Evolutionary conservation across 1,140 invertebrate genomes (phyloP), one percentile per base, ranked within the genome.

Genomic region (Zaprionus lachaisei): DNA sequence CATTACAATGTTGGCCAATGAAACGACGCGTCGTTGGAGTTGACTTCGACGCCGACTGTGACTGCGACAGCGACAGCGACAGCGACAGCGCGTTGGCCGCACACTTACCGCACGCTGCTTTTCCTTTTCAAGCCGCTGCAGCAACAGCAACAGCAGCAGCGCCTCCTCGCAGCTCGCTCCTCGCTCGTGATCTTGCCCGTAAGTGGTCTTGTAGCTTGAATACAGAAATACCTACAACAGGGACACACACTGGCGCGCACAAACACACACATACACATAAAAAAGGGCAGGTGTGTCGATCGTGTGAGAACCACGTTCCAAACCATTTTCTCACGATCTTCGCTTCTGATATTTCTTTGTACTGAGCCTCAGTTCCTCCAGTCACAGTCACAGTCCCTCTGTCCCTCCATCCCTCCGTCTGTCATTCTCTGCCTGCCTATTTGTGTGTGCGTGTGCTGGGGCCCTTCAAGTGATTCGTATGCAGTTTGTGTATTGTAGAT

Each of bases 301-400:
- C 92, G 92, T 92, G 92, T 92, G 92, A 92, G 92, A 92, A 92
- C 92, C 92, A 92, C 92, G 92, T 92, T 92, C 92, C 92, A 92
- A 92, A 92, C 90, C 92, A 92, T 92, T 92, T 92, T 92, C 92
- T 92, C 92, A 92, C 92, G 92, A 92, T 92, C 92, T 90, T 92
- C 85, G 91, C 81, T 92, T 91, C 85, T 89, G 85, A 89, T 89
- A 89, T 85, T 87, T 86, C 41, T 79, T 72, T 79, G 57, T 79
- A 71, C 72, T 63, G 72, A 38, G 51, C 76, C 61, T 74, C 65
- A 38, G 6, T 44, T 41, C 62, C 62, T 55, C 62, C 47, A 62
- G 31, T 34, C 49, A 11, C 22, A 28, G 51, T n/a, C 22, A n/a
- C 61, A n/a, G 28, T 72, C 55, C 62, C 57, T 66, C 34, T 6